Evolutionary conservation across 2,888 invertebrate species (phyloP).

Genomic region (Pimpla rufipes): DNA sequence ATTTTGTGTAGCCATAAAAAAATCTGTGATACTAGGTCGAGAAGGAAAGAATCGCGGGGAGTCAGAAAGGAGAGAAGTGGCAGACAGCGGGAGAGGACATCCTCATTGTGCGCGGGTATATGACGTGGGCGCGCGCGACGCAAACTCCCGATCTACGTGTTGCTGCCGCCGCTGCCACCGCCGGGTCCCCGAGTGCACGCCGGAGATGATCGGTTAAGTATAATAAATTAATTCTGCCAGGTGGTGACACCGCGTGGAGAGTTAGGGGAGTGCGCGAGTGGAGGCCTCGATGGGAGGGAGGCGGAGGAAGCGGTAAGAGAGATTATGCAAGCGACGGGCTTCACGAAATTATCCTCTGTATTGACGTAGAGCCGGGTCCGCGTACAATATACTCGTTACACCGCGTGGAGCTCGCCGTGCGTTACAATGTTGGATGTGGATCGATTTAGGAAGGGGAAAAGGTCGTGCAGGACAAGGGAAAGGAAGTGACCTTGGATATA

Average conservation of each 20-base stretch:
- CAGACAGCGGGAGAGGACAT: constrained; percentile 79
- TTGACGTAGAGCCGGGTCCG: constrained; percentile 49
- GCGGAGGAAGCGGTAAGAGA: constrained; percentile 41
- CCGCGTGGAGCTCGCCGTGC: not conserved
- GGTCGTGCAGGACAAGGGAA: constrained; percentile 25
- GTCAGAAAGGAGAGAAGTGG: constrained; percentile 64
- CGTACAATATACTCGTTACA: constrained; percentile 15
- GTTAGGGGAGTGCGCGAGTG: constrained; percentile 69
- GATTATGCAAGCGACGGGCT: constrained; percentile 57
- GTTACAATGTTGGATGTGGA: not conserved
- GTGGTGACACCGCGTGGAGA: constrained; percentile 77
- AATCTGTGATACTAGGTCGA: constrained; percentile 49
- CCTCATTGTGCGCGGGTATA: constrained; percentile 79
- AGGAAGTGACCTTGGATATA: constrained; percentile 31
- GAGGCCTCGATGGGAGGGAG: constrained; percentile 1
- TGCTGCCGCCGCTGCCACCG: constrained; percentile 66
- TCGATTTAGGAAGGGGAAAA: constrained; percentile 27
- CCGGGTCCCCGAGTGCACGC: constrained; percentile 73
- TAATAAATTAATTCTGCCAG: constrained; percentile 83
- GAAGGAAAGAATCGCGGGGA: constrained; percentile 14
- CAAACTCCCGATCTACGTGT: constrained; percentile 59
- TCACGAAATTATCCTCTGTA: constrained; percentile 53
- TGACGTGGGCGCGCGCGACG: not conserved
- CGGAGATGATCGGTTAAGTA: constrained; percentile 83
- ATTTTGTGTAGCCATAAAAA: too few species aligned